Evolutionary conservation across 1,140 invertebrate species (phyloP).

Genomic region (Apolygus lucorum): DNA sequence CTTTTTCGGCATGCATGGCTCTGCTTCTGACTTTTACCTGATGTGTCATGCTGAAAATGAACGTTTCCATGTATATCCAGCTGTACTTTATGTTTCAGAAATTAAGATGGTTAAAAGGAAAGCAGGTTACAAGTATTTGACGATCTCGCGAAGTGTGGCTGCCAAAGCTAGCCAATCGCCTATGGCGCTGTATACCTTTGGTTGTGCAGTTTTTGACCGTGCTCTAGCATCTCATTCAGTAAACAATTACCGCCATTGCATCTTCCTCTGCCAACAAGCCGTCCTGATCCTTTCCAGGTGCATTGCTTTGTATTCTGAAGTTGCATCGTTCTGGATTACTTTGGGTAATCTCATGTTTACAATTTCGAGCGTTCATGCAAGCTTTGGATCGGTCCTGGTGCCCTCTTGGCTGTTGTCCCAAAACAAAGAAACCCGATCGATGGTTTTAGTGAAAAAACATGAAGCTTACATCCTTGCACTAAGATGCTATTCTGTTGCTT

Average conservation of each 20-base stretch:
- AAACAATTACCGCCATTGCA: background rate
- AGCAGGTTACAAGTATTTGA: background rate
- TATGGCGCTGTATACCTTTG: background rate
- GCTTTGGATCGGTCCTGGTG: background rate
- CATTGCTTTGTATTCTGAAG: background rate
- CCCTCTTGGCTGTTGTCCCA: background rate
- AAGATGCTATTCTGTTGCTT: background rate
- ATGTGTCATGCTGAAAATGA: constrained; percentile 5
- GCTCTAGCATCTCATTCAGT: background rate
- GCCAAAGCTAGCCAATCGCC: background rate
- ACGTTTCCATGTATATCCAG: background rate
- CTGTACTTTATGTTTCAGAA: background rate
- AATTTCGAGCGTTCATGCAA: background rate
- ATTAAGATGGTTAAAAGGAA: background rate
- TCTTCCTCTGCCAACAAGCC: background rate
- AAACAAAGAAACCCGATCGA: background rate
- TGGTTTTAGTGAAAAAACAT: background rate
- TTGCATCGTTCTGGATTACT: background rate
- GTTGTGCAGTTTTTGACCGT: background rate
- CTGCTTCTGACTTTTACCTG: background rate
- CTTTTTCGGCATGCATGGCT: background rate
- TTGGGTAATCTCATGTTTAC: background rate
- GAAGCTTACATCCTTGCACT: background rate
- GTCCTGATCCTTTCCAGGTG: background rate
- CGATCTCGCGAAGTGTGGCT: background rate